These are phyloP conservation scores for Pyrocephalus nanus DNA, from an alignment of 2,797 vertebrate genomes.

Conservation along the genomic window DNA sequence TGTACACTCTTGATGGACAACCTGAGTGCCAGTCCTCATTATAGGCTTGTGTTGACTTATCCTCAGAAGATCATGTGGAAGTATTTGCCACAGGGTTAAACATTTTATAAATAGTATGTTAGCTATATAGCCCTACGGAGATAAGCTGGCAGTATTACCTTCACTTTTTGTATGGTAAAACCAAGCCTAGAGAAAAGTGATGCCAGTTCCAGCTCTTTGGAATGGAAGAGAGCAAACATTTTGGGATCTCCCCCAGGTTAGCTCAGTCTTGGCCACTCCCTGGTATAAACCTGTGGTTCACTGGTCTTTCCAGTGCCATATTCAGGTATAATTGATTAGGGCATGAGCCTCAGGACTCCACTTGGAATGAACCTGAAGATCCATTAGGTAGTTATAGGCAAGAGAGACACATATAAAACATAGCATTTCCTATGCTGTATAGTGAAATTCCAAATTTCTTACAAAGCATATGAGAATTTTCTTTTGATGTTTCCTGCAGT, in stretches of 20 bases:
- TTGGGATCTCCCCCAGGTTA: not conserved
- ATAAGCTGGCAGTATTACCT: not conserved
- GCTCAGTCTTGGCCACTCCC: not conserved
- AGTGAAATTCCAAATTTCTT: not conserved
- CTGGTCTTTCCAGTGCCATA: not conserved
- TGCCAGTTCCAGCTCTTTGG: not conserved
- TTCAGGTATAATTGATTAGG: not conserved
- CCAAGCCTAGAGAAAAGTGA: not conserved
- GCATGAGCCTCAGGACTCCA: not conserved
- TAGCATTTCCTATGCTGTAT: not conserved
- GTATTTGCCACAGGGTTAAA: not conserved
- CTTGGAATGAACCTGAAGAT: not conserved
- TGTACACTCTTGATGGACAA: fast-evolving
- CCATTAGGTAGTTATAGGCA: not conserved
- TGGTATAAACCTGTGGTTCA: not conserved
- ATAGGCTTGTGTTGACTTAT: not conserved
- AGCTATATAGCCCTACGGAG: not conserved
- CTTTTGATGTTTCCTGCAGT: not conserved
- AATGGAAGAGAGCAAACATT: not conserved
- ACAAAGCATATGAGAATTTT: not conserved
- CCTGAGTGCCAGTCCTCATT: not conserved
- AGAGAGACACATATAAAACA: not conserved
- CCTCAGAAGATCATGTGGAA: not conserved
- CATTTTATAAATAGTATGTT: not conserved
- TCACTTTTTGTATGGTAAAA: not conserved